Base-by-base conservation (phyloP, 2,797 vertebrate genomes). In the Bradypus variegatus region DNA sequence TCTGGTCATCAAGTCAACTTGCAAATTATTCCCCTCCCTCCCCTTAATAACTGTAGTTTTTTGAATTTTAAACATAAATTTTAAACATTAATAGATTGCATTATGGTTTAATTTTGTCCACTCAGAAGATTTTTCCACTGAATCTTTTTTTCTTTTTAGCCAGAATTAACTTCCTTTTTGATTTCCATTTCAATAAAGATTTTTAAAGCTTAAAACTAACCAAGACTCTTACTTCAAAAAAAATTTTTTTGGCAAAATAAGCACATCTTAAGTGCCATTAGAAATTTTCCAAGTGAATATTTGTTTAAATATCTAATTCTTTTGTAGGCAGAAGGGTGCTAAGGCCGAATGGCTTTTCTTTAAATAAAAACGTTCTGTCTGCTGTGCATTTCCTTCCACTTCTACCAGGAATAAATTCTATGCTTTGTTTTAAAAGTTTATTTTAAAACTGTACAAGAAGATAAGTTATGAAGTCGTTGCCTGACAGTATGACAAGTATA, bases 201-300 rank as follows among this genome's bases (percentile, higher is more conserved):
- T 89, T 79, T 45, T 89, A 70, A 80, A 89, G 29, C 21, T 70
- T 25, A 70, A 4, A 89, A 50, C 7, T 53, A 70, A 31, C 89
- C 75, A 93, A 95, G 92, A 89, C 86, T 83, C 89, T 94, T 91
- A 18, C 62, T 45, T 45, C 41, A 45, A 45, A 45, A 45, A 45
- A 45, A 27, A 5, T 53, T 87, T 65, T 93, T 96, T 50, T 8
- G 83, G 36, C 90, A 86, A 92, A 92, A 82, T 91, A 86, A 94
- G 86, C 82, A 94, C 92, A 41, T 0, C 41, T 45, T 92, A 60
- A 77, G 76, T 86, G 86, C 92, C 0, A 2, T 95, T 94, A 94
- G 92, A 86, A 82, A 64, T 82, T 87, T 90, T 92, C 95, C 92
- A 95, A 8, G 91, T 85, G 92, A 94, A 94, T 82, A 15, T 8